A percentile compares a stretch with the other conserved stretches of the same genome.
Conservation (phyloP, 1,140 invertebrate species). For the Hypsibius dujardini region DNA sequence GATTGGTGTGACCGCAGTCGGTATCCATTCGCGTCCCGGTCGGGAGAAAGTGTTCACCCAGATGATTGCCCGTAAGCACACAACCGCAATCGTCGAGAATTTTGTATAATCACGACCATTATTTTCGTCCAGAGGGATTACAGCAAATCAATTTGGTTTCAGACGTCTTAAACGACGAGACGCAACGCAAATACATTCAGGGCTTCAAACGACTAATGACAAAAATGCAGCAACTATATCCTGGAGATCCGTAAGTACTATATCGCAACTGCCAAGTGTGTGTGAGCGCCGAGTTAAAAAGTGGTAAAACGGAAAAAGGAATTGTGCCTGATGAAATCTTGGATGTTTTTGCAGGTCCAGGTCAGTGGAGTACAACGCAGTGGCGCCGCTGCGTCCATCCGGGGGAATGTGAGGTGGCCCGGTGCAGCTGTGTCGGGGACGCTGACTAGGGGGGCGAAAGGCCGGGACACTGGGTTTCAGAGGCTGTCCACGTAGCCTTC, state of each 20-base stretch:
- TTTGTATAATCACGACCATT: neutral
- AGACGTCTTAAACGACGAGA: constrained; percentile 96
- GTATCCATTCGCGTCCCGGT: constrained; percentile 96
- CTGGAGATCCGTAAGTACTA: constrained; percentile 56
- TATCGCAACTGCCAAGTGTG: too few species aligned
- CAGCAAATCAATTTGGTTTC: neutral
- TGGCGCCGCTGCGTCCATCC: neutral
- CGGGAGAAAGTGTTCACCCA: constrained; percentile 97
- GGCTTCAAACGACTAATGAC: constrained; percentile 75
- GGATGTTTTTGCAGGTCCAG: constrained; percentile 40
- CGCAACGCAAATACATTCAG: constrained; percentile 95
- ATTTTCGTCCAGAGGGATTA: too few species aligned
- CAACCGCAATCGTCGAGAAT: neutral
- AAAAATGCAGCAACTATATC: constrained; percentile 90
- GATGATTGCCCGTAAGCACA: constrained; percentile 61
- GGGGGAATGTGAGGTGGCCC: neutral
- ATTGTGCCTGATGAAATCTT: too few species aligned
- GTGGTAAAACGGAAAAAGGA: too few species aligned
- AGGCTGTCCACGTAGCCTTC: constrained; percentile 15
- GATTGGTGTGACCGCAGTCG: constrained; percentile 98
- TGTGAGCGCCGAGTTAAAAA: too few species aligned
- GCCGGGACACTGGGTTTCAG: neutral
- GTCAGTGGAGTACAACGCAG: constrained; percentile 70
- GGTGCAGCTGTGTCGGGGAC: neutral
- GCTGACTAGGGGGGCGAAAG: neutral